Evolutionary conservation across 2,797 vertebrate species (phyloP), one percentile per base, ranked within the genome.

Genomic region (Hirundo rustica): DNA sequence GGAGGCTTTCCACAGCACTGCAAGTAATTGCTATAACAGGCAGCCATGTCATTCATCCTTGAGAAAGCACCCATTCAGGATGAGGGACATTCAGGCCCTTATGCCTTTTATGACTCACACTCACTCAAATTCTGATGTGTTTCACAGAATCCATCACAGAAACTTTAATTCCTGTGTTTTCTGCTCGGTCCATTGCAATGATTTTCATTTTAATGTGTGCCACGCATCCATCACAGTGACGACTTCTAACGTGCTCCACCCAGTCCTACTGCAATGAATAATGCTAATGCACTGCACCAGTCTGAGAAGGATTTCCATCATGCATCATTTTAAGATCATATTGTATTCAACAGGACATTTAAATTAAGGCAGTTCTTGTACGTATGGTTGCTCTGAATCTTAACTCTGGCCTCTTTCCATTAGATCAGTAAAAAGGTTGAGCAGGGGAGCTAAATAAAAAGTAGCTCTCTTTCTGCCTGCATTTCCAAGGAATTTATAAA

Each of bases 231-330:
- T 95, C 89, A 82, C 27, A 7, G 44, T 8, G 58, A 82, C 0
- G 6, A 81, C 47, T 94, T 70, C 79, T 55, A 89, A 57, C 0
- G 0, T 45, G 48, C 76, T 95, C 92, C 89, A 86, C 88, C 85
- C 66, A 47, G 45, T 61, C 85, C 62, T 87, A 47, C 79, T 67
- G 88, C 88, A 95, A 82, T 95, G 94, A 96, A 79, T 95, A 61
- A 95, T 84, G 93, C 80, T 95, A 96, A 96, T 92, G 88, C 71
- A 93, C 67, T 93, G 90, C 48, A 3, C 27, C 60, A 90, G 48
- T 40, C 91, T 74, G 74, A 42, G 54, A 96, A 66, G 92, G 90
- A 88, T 94, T 96, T 96, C 93, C 85, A 93, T 86, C 77, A 76
- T 84, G 79, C 48, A 93, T 95, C 79, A 92, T 92, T 89, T 94